A percentile compares a stretch with the other conserved stretches of the same genome.
phyloP scores from a whole-genome alignment of 2,113 vertebrate species.

The Microtus pennsylvanicus region DNA sequence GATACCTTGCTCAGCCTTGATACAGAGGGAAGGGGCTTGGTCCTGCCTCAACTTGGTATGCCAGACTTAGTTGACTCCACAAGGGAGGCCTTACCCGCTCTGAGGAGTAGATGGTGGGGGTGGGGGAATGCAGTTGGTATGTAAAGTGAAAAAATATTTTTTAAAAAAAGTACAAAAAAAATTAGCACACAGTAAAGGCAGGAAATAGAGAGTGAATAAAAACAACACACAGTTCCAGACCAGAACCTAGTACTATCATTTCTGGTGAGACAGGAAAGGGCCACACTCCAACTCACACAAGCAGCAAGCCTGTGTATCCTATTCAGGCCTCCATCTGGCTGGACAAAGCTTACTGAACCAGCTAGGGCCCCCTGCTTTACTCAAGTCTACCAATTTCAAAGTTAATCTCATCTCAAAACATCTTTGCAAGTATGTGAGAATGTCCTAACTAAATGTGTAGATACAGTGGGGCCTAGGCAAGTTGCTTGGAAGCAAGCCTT shows the following conservation, averaged over 20 bases:
- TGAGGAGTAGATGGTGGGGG: no score
- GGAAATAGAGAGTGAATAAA: neutral
- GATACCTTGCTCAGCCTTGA: no score
- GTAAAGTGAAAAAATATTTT: no score
- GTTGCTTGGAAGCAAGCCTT: neutral
- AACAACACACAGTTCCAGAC: no score
- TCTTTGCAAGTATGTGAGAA: neutral
- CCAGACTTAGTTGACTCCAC: no score
- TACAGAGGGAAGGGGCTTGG: no score
- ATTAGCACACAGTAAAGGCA: neutral
- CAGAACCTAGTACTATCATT: neutral
- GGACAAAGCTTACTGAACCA: neutral
- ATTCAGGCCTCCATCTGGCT: neutral
- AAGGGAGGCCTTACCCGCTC: no score
- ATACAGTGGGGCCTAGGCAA: neutral
- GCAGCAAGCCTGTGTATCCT: neutral
- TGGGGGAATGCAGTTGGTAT: no score
- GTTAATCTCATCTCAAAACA: neutral
- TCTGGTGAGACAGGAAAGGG: neutral
- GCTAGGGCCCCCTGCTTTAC: neutral
- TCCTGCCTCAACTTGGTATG: no score
- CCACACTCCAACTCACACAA: no score
- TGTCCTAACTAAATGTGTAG: neutral
- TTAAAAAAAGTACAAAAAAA: no score
- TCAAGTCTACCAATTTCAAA: neutral